These are phyloP conservation scores for Dryas iulia DNA, from an alignment of 1,140 invertebrate species.

Conservation along the genomic window DNA sequence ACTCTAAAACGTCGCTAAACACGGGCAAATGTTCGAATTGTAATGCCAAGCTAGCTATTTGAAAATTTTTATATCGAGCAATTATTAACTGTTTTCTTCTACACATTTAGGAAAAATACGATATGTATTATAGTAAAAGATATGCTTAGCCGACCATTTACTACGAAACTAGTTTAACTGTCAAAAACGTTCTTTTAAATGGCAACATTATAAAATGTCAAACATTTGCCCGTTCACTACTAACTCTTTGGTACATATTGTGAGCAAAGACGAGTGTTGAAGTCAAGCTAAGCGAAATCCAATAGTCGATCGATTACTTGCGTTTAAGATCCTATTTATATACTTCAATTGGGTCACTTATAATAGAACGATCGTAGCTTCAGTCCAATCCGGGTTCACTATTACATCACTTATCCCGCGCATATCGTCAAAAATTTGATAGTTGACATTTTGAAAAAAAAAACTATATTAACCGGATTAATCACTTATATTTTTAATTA, in stretches of 20 bases:
- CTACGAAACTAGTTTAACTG: neutral
- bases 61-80: too few species aligned
- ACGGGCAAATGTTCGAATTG: conserved; percentile 18
- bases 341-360: neutral
- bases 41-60: too few species aligned
- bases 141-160: neutral
- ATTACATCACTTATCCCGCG: neutral
- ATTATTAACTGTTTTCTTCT: neutral
- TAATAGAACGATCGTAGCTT: neutral
- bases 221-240: conserved; percentile 32
- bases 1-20: conserved; percentile 17
- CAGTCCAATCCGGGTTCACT: neutral
- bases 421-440: neutral
- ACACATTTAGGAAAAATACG: too few species aligned
- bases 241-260: conserved; percentile 74
- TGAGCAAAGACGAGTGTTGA: conserved; percentile 65
- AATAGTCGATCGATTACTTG: neutral
- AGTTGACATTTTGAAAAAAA: too few species aligned
- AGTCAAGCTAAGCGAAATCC: conserved; percentile 49
- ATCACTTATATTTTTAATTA: too few species aligned
- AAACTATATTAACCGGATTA: too few species aligned
- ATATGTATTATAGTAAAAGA: conserved; percentile 2
- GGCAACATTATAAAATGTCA: neutral
- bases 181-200: neutral
- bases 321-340: neutral